These are phyloP conservation scores for Heterocephalus glaber DNA, from an alignment of 2,113 vertebrate species.

Conservation along the genomic window DNA sequence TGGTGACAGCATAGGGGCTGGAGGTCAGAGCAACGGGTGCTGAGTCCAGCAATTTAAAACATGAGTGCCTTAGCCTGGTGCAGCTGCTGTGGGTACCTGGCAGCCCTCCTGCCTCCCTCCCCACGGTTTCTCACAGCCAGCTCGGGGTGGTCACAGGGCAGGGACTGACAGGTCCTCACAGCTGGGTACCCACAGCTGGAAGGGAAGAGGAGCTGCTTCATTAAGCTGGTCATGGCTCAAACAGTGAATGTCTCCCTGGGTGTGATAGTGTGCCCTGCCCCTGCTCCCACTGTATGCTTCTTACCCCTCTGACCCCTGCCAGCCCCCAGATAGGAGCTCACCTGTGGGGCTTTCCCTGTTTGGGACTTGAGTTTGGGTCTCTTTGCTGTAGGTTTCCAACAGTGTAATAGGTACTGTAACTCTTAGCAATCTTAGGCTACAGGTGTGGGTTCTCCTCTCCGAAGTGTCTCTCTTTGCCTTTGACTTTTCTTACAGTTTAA, in stretches of 20 bases:
- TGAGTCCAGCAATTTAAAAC: neutral
- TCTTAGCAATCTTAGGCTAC: neutral
- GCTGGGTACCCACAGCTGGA: neutral
- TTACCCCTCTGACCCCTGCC: no score
- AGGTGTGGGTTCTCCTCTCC: neutral
- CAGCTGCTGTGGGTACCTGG: accelerated
- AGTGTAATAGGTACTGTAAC: accelerated
- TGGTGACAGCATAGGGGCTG: neutral
- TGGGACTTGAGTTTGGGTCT: neutral
- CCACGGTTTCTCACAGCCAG: accelerated
- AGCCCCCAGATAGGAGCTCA: neutral
- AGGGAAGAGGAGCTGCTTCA: neutral
- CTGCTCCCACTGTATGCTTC: neutral
- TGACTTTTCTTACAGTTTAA: neutral
- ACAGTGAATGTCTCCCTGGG: accelerated
- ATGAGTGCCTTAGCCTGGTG: accelerated
- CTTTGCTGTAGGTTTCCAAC: neutral
- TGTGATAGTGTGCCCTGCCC: neutral
- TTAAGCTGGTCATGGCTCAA: neutral
- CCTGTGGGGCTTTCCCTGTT: no score
- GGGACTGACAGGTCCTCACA: neutral
- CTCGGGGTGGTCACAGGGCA: neutral
- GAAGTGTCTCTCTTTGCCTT: neutral
- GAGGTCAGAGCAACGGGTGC: neutral
- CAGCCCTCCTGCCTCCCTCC: neutral